Conservation (phyloP, 2,888 invertebrate species). For the Tiliacea citrago region DNA sequence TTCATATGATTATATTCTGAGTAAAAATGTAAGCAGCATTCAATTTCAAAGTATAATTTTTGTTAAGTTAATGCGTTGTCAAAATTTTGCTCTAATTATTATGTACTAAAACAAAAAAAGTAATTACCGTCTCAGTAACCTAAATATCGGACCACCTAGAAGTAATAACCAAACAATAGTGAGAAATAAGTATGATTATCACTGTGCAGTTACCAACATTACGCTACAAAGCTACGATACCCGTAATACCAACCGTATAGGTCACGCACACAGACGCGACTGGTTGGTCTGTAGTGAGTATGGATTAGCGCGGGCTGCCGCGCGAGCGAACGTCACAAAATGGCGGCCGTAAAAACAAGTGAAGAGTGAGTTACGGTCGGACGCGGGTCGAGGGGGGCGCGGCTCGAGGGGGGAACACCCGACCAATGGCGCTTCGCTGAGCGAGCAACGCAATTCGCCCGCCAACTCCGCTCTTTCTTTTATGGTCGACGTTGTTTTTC, state of each 20-base stretch:
- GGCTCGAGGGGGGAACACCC: constrained; percentile 70
- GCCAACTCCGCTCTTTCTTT: constrained; percentile 90
- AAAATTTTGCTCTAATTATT: constrained; percentile 36
- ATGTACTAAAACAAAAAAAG: constrained; percentile 19
- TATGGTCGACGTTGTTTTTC: constrained; percentile 89
- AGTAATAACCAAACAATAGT: constrained; percentile 36
- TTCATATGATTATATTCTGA: constrained; percentile 5
- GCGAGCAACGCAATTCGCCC: constrained; percentile 85
- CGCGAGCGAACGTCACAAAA: constrained; percentile 90
- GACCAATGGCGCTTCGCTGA: constrained; percentile 87
- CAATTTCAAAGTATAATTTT: constrained; percentile 5
- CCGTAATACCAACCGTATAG: constrained; percentile 69
- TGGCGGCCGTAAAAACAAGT: constrained; percentile 91
- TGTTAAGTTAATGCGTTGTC: constrained; percentile 30
- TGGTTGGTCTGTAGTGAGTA: constrained; percentile 71
- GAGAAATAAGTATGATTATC: constrained; percentile 57
- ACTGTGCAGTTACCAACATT: constrained; percentile 55
- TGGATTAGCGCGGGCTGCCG: constrained; percentile 87
- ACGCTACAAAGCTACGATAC: constrained; percentile 49
- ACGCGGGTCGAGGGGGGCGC: constrained; percentile 70
- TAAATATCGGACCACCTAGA: constrained; percentile 40
- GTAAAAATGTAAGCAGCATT: constrained; percentile 11
- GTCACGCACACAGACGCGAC: constrained; percentile 80
- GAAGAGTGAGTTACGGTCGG: constrained; percentile 90
- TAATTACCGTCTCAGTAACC: constrained; percentile 23